Evolutionary conservation across 2,113 vertebrate genomes (phyloP).

Genomic region (Phalacrocorax pelagicus): DNA sequence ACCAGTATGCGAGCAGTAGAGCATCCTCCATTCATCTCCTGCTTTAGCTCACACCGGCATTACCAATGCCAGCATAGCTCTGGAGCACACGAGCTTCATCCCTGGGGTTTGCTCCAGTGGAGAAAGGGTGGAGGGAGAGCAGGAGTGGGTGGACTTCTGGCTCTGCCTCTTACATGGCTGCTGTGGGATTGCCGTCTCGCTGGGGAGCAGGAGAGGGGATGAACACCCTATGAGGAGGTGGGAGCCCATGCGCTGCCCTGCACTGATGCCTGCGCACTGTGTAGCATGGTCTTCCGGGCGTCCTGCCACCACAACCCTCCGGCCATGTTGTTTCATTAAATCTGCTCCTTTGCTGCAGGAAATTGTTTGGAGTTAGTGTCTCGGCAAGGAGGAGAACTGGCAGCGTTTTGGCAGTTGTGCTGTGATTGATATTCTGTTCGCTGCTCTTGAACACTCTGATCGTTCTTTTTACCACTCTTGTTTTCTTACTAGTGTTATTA

Average conservation of each 20-base stretch:
- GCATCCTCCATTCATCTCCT: neutral
- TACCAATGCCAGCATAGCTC: neutral
- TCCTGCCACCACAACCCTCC: neutral
- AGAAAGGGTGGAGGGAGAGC: neutral
- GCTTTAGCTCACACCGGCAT: neutral
- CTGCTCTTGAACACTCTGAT: neutral
- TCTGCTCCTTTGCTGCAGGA: conserved; percentile 25
- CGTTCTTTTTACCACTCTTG: neutral
- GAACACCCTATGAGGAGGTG: neutral
- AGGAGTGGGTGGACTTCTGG: neutral
- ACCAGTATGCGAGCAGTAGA: neutral
- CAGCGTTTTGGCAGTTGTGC: neutral
- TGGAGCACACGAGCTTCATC: neutral
- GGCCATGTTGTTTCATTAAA: neutral
- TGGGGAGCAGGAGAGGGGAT: neutral
- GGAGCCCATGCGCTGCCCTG: rapidly evolving
- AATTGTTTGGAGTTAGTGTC: neutral
- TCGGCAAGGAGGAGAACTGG: neutral
- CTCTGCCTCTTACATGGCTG: neutral
- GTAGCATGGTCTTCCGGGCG: rapidly evolving
- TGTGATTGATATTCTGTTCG: conserved; percentile 1
- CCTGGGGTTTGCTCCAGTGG: neutral
- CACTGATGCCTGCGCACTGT: rapidly evolving
- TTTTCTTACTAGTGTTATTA: conserved; percentile 22
- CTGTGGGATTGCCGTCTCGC: rapidly evolving